These are phyloP conservation scores for Malacoraja senta DNA, from an alignment of 2,797 vertebrate species.

Conservation along the genomic window DNA sequence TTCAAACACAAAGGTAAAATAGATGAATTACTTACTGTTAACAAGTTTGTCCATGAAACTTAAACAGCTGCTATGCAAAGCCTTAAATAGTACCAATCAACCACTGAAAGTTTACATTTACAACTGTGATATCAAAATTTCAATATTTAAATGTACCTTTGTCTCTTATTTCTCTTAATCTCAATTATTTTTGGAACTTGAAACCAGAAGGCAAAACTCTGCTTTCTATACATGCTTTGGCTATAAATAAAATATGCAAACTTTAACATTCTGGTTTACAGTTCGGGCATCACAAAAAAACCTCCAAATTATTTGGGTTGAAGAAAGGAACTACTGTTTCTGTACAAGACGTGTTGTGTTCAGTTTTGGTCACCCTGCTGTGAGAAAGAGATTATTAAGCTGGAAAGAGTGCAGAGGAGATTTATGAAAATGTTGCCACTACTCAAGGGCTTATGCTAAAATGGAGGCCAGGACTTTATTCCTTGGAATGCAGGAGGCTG, in stretches of 20 bases:
- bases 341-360: no score
- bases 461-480: no score
- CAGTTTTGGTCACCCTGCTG: no score
- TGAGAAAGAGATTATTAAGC: no score
- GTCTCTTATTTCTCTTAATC: not conserved
- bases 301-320: not conserved
- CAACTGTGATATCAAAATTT: not conserved
- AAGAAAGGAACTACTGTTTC: not conserved
- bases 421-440: no score
- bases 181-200: not conserved
- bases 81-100: not conserved
- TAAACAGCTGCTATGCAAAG: not conserved
- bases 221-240: not conserved
- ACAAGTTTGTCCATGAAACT: not conserved
- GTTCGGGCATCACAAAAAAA: not conserved
- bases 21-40: no score
- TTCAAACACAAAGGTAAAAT: no score
- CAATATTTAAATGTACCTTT: not conserved
- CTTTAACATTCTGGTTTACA: not conserved
- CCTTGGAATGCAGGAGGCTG: no score
- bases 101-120: not conserved
- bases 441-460: no score
- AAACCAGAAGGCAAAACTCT: no score
- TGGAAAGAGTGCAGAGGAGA: no score
- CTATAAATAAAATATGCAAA: not conserved